These are phyloP conservation scores for Melikaiella ostensackeni DNA, from an alignment of 2,888 invertebrate species.

Conservation along the genomic window DNA sequence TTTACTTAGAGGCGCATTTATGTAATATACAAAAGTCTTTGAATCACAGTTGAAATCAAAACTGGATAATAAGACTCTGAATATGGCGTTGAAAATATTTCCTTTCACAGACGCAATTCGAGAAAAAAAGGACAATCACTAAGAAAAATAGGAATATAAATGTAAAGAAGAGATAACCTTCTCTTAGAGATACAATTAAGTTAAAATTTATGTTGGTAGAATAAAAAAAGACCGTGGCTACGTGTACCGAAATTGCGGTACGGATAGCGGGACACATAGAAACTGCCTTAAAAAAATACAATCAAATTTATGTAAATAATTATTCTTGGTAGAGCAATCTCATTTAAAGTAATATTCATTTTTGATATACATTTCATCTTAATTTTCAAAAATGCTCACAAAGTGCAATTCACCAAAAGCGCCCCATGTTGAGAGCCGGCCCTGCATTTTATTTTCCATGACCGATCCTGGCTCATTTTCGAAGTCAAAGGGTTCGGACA, in stretches of 20 bases:
- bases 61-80: neutral
- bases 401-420: constrained; percentile 33
- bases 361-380: neutral
- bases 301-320: neutral
- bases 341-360: neutral
- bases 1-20: neutral
- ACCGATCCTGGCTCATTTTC: constrained; percentile 18
- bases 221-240: neutral
- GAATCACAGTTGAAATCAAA: neutral
- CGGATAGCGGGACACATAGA: no score
- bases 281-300: neutral
- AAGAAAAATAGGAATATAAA: neutral
- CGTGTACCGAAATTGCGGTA: no score
- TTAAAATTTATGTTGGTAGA: neutral
- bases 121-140: neutral
- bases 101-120: neutral
- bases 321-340: neutral
- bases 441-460: constrained; percentile 33
- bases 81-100: neutral
- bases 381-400: constrained; percentile 14
- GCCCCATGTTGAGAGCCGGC: constrained; percentile 11
- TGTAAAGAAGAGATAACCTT: neutral
- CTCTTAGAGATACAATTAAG: neutral
- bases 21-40: neutral
- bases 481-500: constrained; percentile 39